Percentiles rank a stretch among this genome's conserved stretches.
Evolutionary conservation across 2,797 vertebrate species (phyloP).

Genomic region (Myiotriccus ornatus): DNA sequence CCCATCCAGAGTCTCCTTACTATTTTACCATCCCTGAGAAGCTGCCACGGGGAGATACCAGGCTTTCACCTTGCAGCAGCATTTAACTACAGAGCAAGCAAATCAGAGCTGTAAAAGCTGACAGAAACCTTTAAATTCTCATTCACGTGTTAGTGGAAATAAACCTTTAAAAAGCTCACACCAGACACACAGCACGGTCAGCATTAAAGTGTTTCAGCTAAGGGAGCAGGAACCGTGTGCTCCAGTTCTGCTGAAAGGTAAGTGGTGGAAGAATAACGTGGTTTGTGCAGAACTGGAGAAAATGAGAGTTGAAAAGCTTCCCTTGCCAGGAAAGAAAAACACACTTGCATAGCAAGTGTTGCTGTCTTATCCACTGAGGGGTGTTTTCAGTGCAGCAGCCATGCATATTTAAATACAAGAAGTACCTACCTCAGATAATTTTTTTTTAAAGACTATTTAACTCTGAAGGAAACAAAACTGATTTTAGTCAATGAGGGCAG

Average conservation of each 20-base stretch:
- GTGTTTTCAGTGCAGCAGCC: not conserved
- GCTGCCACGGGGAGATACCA: slow-evolving; percentile 14
- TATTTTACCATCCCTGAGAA: not conserved
- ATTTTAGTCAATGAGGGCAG: not conserved
- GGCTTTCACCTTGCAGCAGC: slow-evolving; percentile 7
- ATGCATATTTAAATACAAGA: not conserved
- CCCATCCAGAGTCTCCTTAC: not conserved
- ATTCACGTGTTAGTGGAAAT: not conserved
- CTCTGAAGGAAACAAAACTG: not conserved
- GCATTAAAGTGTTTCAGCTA: not conserved
- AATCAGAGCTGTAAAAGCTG: slow-evolving; percentile 18
- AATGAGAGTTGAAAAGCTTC: not conserved
- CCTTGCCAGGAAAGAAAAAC: not conserved
- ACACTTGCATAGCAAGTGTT: not conserved
- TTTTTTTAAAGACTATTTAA: not conserved
- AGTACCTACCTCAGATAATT: not conserved
- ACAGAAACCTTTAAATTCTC: slow-evolving; percentile 16
- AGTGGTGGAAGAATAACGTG: not conserved
- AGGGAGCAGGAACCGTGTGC: not conserved
- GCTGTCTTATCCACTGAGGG: not conserved
- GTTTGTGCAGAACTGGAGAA: not conserved
- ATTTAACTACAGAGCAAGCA: slow-evolving; percentile 37
- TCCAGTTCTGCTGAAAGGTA: not conserved
- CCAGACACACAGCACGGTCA: not conserved
- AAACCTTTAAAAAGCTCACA: not conserved